Percentiles rank a stretch among this genome's conserved stretches.
phyloP scores from a whole-genome alignment of 2,888 invertebrate species.

The Ptychoptera contaminata region DNA sequence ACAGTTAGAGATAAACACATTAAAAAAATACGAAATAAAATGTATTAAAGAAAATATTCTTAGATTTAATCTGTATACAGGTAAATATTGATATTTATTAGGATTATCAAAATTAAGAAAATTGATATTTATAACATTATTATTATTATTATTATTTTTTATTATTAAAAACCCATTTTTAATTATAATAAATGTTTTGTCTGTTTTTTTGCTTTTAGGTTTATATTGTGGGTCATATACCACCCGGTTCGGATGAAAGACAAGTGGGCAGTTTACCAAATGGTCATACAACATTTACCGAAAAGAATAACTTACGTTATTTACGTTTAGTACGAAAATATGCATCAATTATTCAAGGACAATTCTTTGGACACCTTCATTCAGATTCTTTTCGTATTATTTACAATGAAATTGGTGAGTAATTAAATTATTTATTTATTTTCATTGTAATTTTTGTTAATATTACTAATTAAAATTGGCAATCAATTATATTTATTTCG shows the following conservation, averaged over 20 bases:
- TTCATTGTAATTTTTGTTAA: no score
- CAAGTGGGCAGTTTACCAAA: slow-evolving; percentile 47
- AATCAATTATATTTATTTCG: no score
- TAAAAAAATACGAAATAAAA: no score
- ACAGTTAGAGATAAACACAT: no score
- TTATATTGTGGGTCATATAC: slow-evolving; percentile 79
- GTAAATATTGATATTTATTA: no score
- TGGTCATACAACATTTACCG: slow-evolving; percentile 44
- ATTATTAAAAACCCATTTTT: slow-evolving; percentile 3
- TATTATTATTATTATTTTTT: not conserved
- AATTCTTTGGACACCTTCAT: slow-evolving; percentile 86
- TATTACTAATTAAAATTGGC: no score
- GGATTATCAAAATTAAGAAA: no score
- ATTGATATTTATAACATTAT: not conserved
- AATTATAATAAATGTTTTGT: no score
- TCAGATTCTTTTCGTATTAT: slow-evolving; percentile 80
- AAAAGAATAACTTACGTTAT: slow-evolving; percentile 62
- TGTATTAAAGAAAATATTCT: no score
- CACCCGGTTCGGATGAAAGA: slow-evolving; percentile 75
- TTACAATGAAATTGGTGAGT: slow-evolving; percentile 58
- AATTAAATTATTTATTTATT: not conserved
- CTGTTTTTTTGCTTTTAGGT: slow-evolving; percentile 55
- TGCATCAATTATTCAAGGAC: slow-evolving; percentile 69
- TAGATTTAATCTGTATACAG: no score
- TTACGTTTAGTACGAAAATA: slow-evolving; percentile 58